Percentiles rank a stretch among this genome's conserved stretches.
Conservation (phyloP, 2,797 vertebrate species). For the Heteromormyrus szaboi region DNA sequence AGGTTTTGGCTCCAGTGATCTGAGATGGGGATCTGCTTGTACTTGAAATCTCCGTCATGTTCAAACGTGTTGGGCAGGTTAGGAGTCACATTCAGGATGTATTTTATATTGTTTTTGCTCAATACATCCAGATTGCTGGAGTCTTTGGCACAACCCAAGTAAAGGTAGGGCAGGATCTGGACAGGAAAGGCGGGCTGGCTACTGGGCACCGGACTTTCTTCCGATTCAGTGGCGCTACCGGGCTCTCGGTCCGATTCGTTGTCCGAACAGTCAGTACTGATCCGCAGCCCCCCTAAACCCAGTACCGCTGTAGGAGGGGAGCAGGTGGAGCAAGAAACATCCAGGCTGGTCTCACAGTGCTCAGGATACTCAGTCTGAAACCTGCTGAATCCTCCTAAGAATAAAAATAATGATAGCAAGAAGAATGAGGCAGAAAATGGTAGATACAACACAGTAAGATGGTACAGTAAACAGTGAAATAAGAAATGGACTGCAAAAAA, state of each 20-base stretch:
- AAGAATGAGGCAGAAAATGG: not conserved
- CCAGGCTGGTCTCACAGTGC: conserved; percentile 89
- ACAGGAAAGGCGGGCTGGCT: conserved; percentile 94
- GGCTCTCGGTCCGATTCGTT: conserved; percentile 90
- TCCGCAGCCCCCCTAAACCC: conserved; percentile 84
- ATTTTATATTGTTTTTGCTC: conserved; percentile 93
- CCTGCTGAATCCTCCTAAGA: conserved; percentile 83
- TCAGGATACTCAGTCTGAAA: conserved; percentile 91
- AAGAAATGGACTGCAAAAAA: not conserved
- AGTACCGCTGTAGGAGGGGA: conserved; percentile 84
- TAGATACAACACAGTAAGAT: not conserved
- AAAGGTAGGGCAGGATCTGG: conserved; percentile 94
- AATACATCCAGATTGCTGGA: conserved; percentile 90
- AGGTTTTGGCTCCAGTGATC: conserved; percentile 99
- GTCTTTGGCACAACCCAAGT: conserved; percentile 97
- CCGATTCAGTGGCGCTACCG: conserved; percentile 89
- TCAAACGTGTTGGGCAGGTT: conserved; percentile 98
- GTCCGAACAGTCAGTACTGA: conserved; percentile 91
- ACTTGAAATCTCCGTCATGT: conserved; percentile 91
- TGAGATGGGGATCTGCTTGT: conserved; percentile 98
- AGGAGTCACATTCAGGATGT: conserved; percentile 97
- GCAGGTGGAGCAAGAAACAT: conserved; percentile 82
- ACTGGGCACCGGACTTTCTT: conserved; percentile 83
- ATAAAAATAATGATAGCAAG: conserved; percentile 1
- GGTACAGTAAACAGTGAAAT: not conserved